Conservation (phyloP, 2,888 invertebrate genomes). For the Bombylius major region DNA sequence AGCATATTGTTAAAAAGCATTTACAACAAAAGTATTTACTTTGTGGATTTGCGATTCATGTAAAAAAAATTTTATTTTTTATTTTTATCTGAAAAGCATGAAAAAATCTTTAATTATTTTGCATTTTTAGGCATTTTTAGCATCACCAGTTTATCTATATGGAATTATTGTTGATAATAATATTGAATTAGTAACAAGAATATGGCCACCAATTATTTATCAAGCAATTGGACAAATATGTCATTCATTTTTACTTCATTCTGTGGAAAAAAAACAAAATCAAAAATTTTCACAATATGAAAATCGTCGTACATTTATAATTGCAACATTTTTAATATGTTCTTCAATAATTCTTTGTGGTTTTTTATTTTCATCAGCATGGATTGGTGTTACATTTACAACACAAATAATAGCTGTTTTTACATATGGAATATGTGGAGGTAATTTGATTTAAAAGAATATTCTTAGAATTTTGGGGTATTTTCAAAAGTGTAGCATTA, state of each 20-base stretch:
- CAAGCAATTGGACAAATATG: constrained; percentile 32
- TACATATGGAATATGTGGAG: constrained; percentile 33
- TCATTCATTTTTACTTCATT: constrained; percentile 31
- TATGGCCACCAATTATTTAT: constrained; percentile 35
- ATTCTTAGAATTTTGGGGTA: neutral
- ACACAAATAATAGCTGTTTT: constrained; percentile 32
- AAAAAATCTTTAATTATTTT: neutral
- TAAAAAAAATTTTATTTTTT: constrained; percentile 19
- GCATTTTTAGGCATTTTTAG: constrained; percentile 29
- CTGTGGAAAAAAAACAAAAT: constrained; percentile 19
- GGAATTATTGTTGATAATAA: constrained; percentile 36
- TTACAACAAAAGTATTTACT: constrained; percentile 36
- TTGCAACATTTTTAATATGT: constrained; percentile 30
- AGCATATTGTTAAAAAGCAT: constrained; percentile 34
- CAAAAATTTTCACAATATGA: constrained; percentile 22
- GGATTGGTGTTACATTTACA: constrained; percentile 29
- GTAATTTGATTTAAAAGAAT: constrained; percentile 15
- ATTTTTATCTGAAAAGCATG: neutral
- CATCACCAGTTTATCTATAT: constrained; percentile 34
- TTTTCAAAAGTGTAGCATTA: too few relatives aligned
- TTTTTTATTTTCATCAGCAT: constrained; percentile 33
- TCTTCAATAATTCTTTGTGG: constrained; percentile 31
- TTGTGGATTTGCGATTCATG: constrained; percentile 37
- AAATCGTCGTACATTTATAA: constrained; percentile 28
- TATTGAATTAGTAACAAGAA: constrained; percentile 30